Conservation (phyloP, 1,140 invertebrate genomes). For the Maconellicoccus hirsutus region DNA sequence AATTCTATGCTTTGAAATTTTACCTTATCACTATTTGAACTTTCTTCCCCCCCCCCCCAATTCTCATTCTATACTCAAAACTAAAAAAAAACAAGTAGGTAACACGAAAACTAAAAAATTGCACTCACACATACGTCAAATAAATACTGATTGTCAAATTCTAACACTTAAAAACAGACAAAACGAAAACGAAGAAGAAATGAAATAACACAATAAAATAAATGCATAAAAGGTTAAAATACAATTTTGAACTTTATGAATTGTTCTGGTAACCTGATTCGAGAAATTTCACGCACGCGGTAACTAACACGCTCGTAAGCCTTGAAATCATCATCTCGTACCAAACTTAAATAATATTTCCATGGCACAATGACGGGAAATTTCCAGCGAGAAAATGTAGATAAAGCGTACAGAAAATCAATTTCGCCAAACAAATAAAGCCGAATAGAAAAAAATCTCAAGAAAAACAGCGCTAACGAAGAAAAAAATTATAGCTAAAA, state of each 20-base stretch:
- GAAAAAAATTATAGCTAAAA: neutral
- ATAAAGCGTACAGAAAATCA: neutral
- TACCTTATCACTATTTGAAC: too few relatives aligned
- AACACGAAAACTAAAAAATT: neutral
- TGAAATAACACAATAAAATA: constrained; percentile 5
- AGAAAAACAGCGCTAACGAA: neutral
- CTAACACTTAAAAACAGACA: neutral
- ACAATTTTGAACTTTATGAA: neutral
- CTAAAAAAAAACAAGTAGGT: neutral
- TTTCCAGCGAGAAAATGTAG: neutral
- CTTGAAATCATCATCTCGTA: neutral
- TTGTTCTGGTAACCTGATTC: constrained; percentile 16
- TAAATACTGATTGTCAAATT: constrained; percentile 14
- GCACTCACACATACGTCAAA: neutral
- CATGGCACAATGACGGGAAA: neutral
- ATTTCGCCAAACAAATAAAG: too few relatives aligned
- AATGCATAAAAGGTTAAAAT: constrained; percentile 3
- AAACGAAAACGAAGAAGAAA: neutral
- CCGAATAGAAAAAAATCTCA: neutral
- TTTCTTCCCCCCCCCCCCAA: too few relatives aligned
- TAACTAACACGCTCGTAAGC: neutral
- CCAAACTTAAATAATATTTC: neutral
- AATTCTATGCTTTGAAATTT: too few relatives aligned
- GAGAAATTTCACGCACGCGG: neutral
- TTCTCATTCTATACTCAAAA: too few relatives aligned